Percentiles rank a stretch among this genome's conserved stretches.
Conservation (phyloP, 92 coral and sea anemone species). For the Diadumene lineata region DNA sequence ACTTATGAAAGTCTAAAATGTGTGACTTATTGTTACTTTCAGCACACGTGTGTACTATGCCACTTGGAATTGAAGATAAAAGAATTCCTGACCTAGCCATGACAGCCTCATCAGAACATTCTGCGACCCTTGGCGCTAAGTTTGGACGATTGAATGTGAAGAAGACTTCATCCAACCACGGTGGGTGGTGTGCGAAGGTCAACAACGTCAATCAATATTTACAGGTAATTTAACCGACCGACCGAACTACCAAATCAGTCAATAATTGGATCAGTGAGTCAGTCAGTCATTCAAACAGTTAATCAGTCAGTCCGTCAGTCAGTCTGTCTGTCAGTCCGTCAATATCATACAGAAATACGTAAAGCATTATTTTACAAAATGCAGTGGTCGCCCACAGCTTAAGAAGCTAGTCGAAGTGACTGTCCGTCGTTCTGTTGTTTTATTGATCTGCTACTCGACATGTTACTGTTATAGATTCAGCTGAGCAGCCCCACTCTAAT, state of each 20-base stretch:
- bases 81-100: slow-evolving; percentile 31
- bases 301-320: no score
- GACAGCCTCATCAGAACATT: slow-evolving; percentile 28
- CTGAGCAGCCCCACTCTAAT: slow-evolving; percentile 14
- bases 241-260: no score
- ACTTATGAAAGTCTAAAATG: no score
- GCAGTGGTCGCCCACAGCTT: no score
- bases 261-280: no score
- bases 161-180: slow-evolving; percentile 10
- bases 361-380: no score
- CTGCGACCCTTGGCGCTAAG: not conserved
- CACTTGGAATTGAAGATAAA: slow-evolving; percentile 60
- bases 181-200: slow-evolving; percentile 41
- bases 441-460: not conserved
- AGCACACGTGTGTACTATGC: slow-evolving; percentile 37
- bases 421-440: no score
- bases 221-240: no score
- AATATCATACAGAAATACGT: no score
- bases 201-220: slow-evolving; percentile 43
- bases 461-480: not conserved
- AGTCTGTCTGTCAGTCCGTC: no score
- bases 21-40: not conserved
- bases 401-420: no score
- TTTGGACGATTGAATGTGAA: slow-evolving; percentile 38
- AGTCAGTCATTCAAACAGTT: no score